phyloP scores from a whole-genome alignment of 2,888 invertebrate genomes.

The Dorcus parallelipipedus region DNA sequence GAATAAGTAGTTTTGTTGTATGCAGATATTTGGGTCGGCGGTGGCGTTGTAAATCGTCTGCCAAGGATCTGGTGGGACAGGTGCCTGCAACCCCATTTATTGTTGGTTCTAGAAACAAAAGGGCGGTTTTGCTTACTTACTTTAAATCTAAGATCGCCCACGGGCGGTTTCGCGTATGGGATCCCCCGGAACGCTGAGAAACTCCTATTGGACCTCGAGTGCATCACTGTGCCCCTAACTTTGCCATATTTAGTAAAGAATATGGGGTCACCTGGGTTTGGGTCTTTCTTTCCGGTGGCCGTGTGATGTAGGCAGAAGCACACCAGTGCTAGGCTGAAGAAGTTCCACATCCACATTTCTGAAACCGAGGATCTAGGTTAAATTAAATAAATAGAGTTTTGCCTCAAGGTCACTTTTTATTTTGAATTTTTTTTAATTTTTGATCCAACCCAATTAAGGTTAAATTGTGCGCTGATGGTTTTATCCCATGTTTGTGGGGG shows the following conservation, averaged over 20 bases:
- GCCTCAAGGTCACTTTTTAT: too few relatives aligned
- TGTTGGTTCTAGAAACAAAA: neutral
- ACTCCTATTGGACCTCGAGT: conserved; percentile 22
- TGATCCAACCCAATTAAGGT: too few relatives aligned
- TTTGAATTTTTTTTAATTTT: too few relatives aligned
- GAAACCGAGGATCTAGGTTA: neutral
- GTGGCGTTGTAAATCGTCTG: conserved; percentile 36
- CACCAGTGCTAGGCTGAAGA: too few relatives aligned
- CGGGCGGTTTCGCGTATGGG: conserved; percentile 33
- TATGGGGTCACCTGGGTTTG: neutral
- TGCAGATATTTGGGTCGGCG: conserved; percentile 42
- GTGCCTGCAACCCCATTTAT: conserved; percentile 27
- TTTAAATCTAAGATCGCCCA: conserved; percentile 31
- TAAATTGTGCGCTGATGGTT: too few relatives aligned
- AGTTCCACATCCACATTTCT: too few relatives aligned
- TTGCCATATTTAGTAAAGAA: conserved; percentile 26
- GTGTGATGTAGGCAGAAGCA: too few relatives aligned
- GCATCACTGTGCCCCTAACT: conserved; percentile 22
- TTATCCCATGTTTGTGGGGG: too few relatives aligned
- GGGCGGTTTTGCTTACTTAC: conserved; percentile 24
- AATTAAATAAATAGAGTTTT: too few relatives aligned
- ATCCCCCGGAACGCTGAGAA: conserved; percentile 31
- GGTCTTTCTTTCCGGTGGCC: too few relatives aligned
- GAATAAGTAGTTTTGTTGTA: conserved; percentile 49
- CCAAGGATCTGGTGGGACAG: conserved; percentile 36